Evolutionary conservation across 2,113 vertebrate genomes (phyloP).

Genomic region (Hydropotes inermis): DNA sequence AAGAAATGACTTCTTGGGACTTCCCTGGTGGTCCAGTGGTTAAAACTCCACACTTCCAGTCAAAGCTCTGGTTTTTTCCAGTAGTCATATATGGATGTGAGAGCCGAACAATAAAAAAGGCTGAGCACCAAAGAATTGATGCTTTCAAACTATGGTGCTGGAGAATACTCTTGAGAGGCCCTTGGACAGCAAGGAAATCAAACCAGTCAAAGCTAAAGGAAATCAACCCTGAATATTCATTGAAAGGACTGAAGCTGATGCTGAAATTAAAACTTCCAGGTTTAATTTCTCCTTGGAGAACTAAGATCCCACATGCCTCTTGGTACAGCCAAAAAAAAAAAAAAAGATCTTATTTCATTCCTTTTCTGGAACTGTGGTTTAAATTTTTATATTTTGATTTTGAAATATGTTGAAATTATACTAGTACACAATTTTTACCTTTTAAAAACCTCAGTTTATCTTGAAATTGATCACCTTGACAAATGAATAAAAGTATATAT

Average conservation of each 20-base stretch:
- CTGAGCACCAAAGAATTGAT: too few species aligned
- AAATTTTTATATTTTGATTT: background rate
- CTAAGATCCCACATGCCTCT: background rate
- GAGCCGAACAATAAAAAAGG: too few species aligned
- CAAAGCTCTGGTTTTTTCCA: too few species aligned
- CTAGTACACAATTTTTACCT: background rate
- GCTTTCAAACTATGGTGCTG: too few species aligned
- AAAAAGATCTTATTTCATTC: background rate
- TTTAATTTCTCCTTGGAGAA: background rate
- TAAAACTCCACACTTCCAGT: background rate
- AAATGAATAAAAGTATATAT: background rate
- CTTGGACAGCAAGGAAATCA: too few species aligned
- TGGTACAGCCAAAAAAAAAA: background rate
- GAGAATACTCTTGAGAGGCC: too few species aligned
- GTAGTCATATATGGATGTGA: too few species aligned
- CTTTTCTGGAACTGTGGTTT: constrained; percentile 14
- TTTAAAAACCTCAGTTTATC: constrained; percentile 24
- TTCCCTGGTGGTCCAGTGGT: background rate
- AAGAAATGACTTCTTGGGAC: background rate
- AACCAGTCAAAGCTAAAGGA: too few species aligned
- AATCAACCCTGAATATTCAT: too few species aligned
- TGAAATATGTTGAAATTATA: background rate
- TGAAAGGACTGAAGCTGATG: too few species aligned
- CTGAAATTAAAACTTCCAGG: background rate
- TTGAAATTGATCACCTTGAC: constrained; percentile 7